Base-by-base conservation (phyloP, 2,888 invertebrate species). In the Diloba caeruleocephala region DNA sequence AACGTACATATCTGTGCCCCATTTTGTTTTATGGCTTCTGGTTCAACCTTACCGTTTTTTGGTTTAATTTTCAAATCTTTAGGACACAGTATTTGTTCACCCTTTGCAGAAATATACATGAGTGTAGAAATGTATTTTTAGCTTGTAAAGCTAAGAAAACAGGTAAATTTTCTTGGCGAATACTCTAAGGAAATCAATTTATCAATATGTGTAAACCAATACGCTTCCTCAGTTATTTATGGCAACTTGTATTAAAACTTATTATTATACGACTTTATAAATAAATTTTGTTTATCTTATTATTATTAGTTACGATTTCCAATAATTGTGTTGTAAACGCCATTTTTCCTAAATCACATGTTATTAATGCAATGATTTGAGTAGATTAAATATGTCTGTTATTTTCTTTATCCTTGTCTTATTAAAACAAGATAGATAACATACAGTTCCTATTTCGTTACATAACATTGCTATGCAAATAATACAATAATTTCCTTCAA, bases 141-240 rank as follows among this genome's bases (percentile, higher is more conserved):
- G 13, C n/a, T 6, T 14, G 9, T 9, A 25, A 23, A 36, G 23
- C 21, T 23, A 3, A n/a, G 19, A n/a, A n/a, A n/a, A 5, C 36
- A 36, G 36, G 41, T 14, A 14, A 23, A 57, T 15, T 57, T 43
- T 55, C 63, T n/a, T 17, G 45, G 9, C 31, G 23, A 38, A 31
- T 7, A 37, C 41, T 59, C 29, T 34, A n/a, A 49, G 31, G 43
- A 43, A 64, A 43, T 64, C 58, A 49, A 57, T 64, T 57, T 43
- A 57, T 60, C 34, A 49, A 39, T 39, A 63, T 26, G 5, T 55
- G 10, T 33, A 23, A 34, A 15, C 48, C 46, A 42, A 59, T 28
- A 17, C 26, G 19, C 15, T 54, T 54, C 5, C 17, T 37, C 21
- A 19, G 7, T 31, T 38, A 34, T 48, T 56, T 31, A 54, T 4